Evolutionary conservation across 2,888 invertebrate species (phyloP).

Genomic region (Acrocyrtus sp.): DNA sequence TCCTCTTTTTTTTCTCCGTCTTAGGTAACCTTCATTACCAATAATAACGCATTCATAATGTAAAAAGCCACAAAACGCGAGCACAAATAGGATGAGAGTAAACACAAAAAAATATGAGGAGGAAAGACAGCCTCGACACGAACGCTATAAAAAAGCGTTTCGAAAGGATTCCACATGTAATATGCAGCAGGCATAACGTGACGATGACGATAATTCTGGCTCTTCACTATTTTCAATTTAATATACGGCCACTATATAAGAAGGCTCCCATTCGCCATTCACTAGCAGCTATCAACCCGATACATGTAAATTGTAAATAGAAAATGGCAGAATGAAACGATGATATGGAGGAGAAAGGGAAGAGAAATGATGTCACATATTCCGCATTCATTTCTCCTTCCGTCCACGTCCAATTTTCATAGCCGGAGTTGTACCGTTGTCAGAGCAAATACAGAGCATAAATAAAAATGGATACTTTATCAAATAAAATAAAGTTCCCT

Average conservation of each 20-base stretch:
- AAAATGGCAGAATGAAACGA: no score
- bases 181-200: constrained; percentile 39
- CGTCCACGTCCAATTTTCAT: no score
- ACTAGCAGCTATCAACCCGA: no score
- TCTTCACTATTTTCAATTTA: background rate
- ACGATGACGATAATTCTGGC: constrained; percentile 19
- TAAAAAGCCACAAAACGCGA: constrained; percentile 3
- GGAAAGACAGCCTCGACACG: background rate
- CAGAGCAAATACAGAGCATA: no score
- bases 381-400: constrained; percentile 17
- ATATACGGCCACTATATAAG: constrained; percentile 1
- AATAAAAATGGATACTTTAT: no score
- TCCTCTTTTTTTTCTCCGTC: constrained; percentile 1
- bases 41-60: constrained; percentile 36
- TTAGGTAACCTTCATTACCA: constrained; percentile 27
- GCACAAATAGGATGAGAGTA: background rate
- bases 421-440: no score
- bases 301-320: no score
- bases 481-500: no score
- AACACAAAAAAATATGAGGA: background rate
- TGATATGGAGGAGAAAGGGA: no score
- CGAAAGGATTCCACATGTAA: constrained; percentile 12
- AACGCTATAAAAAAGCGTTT: constrained; percentile 4
- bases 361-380: constrained; percentile 24
- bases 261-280: constrained; percentile 12